Evolutionary conservation across 2,113 vertebrate genomes (phyloP).

Genomic region (Alectura lathami): DNA sequence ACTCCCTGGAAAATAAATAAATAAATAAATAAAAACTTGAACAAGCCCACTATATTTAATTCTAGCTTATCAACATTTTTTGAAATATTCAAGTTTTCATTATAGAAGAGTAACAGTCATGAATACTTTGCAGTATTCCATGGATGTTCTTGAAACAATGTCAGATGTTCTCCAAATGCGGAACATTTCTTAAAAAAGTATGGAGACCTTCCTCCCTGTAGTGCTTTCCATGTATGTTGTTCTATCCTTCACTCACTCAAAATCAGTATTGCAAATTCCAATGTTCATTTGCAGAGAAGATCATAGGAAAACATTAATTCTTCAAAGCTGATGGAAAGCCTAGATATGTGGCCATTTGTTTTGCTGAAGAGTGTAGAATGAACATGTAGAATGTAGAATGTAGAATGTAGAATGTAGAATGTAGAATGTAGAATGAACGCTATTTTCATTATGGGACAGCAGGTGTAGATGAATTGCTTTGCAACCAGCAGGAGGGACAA

Average conservation of each 20-base stretch:
- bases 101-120: not conserved
- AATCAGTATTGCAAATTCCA: not conserved
- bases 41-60: not conserved
- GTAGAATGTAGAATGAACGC: not conserved
- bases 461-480: not conserved
- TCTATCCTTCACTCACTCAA: not conserved
- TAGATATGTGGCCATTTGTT: not conserved
- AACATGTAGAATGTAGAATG: not conserved
- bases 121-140: not conserved
- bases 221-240: not conserved
- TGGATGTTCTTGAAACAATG: not conserved
- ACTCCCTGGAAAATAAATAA: not conserved
- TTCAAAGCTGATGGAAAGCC: not conserved
- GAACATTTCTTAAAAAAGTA: not conserved
- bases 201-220: not conserved
- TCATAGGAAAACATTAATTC: not conserved
- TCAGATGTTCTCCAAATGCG: not conserved
- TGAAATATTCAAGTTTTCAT: not conserved
- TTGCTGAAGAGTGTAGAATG: not conserved
- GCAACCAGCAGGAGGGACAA: not conserved
- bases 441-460: not conserved
- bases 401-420: no score
- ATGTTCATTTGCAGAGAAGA: not conserved
- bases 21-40: no score
- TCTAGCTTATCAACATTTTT: not conserved